These are phyloP conservation scores for Sylvia atricapilla DNA, from an alignment of 2,113 vertebrate species.

Conservation along the genomic window DNA sequence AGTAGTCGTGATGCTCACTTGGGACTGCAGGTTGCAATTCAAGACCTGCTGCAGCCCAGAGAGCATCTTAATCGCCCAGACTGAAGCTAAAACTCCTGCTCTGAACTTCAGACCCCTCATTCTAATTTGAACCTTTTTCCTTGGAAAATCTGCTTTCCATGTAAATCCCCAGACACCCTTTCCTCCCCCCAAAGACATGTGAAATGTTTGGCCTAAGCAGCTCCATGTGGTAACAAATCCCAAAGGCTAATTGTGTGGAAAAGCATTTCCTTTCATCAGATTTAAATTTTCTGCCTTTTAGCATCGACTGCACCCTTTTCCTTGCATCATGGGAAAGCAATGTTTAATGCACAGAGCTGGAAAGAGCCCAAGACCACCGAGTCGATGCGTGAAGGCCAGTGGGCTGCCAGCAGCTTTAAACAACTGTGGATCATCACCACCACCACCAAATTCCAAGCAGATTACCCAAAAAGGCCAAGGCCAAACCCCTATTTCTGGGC, in stretches of 20 bases:
- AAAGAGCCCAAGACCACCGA: conserved; percentile 56
- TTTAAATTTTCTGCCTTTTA: conserved; percentile 65
- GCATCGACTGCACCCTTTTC: conserved; percentile 24
- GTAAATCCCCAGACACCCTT: conserved; percentile 5
- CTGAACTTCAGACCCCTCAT: conserved; percentile 2
- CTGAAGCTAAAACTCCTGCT: neutral
- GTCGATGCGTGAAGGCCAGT: neutral
- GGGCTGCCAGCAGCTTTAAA: conserved; percentile 31
- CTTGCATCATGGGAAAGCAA: conserved; percentile 61
- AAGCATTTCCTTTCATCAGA: conserved; percentile 65
- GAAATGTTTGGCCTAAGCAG: conserved; percentile 30
- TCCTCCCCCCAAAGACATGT: neutral
- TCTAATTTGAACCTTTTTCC: neutral
- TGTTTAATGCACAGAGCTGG: conserved; percentile 53
- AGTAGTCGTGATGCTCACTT: accelerated
- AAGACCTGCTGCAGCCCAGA: neutral
- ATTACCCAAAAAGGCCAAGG: conserved; percentile 48
- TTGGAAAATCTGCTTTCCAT: conserved; percentile 30
- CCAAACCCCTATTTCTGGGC: conserved; percentile 1
- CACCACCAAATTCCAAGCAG: conserved; percentile 49
- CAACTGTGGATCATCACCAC: conserved; percentile 43
- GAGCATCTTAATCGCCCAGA: neutral
- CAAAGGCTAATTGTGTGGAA: conserved; percentile 55
- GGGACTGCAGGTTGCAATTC: neutral
- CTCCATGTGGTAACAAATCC: conserved; percentile 59